These are phyloP conservation scores for Leptopilina drosophilae DNA, from an alignment of 2,888 invertebrate species.

Conservation along the genomic window DNA sequence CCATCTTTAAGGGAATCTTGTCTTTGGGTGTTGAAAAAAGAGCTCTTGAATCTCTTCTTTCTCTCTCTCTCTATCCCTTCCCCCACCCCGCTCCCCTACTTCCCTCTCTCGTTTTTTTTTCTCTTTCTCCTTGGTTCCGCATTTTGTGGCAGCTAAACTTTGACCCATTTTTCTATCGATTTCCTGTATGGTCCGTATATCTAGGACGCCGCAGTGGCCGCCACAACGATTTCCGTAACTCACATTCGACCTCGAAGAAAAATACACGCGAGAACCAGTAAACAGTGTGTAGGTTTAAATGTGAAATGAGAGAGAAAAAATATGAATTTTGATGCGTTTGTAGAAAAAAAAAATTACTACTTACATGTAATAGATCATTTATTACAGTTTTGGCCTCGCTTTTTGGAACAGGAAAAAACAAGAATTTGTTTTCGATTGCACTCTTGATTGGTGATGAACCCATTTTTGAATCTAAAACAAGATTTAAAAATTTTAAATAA, in stretches of 20 bases:
- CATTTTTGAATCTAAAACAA: no score
- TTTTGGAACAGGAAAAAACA: no score
- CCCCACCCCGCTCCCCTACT: slow-evolving; percentile 3
- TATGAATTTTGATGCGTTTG: no score
- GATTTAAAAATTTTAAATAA: no score
- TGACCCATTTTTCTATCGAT: slow-evolving; percentile 75
- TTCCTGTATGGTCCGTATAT: slow-evolving; percentile 55
- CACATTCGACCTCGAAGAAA: slow-evolving; percentile 34
- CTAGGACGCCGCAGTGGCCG: slow-evolving; percentile 55
- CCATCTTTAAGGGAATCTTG: slow-evolving; percentile 30
- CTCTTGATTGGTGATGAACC: no score
- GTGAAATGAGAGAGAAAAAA: no score
- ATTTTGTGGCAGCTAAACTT: slow-evolving; percentile 59
- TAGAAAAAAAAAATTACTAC: no score
- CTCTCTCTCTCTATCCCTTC: slow-evolving; percentile 31
- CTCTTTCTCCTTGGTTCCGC: neutral
- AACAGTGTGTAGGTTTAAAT: no score
- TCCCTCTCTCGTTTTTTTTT: slow-evolving; percentile 20
- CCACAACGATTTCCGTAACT: slow-evolving; percentile 37
- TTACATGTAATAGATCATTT: no score
- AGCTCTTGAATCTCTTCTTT: slow-evolving; percentile 13
- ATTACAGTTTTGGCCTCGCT: no score
- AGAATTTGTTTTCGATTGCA: no score
- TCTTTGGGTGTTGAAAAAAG: slow-evolving; percentile 14
- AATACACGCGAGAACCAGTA: no score